Percentiles rank a stretch among this genome's conserved stretches.
phyloP scores from a whole-genome alignment of 2,888 invertebrate species.

The Pseudoips prasinana region DNA sequence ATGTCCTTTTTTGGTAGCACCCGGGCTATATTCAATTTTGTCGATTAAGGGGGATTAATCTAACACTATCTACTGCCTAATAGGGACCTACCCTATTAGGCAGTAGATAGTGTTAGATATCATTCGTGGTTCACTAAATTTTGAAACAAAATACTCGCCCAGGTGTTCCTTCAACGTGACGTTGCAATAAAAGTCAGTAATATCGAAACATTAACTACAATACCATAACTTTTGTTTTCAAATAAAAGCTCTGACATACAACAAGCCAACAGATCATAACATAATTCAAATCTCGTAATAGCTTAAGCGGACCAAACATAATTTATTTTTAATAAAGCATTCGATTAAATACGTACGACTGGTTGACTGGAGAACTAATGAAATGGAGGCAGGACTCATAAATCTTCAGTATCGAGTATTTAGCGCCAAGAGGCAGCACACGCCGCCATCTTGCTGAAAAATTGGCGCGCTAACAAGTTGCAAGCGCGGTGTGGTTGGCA shows the following conservation, averaged over 20 bases:
- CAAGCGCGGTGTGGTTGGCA: conserved; percentile 17
- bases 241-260: conserved; percentile 20
- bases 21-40: too few species aligned
- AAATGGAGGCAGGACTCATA: conserved; percentile 47
- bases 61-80: too few species aligned
- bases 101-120: too few species aligned
- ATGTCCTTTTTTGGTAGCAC: too few species aligned
- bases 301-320: conserved; percentile 29
- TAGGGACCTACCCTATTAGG: too few species aligned
- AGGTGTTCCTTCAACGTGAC: too few species aligned
- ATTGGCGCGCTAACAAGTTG: conserved; percentile 52
- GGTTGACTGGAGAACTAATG: conserved; percentile 38
- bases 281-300: conserved; percentile 36
- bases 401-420: conserved; percentile 55
- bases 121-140: too few species aligned
- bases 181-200: too few species aligned
- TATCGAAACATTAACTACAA: too few species aligned
- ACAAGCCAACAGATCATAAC: conserved; percentile 29
- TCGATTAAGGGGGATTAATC: too few species aligned
- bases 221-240: conserved; percentile 21
- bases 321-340: conserved; percentile 48
- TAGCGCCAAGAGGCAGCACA: conserved; percentile 50
- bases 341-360: conserved; percentile 31
- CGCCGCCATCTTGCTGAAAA: conserved; percentile 55
- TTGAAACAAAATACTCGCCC: too few species aligned